Conservation (phyloP, 2,888 invertebrate genomes). For the Ophion costatus region DNA sequence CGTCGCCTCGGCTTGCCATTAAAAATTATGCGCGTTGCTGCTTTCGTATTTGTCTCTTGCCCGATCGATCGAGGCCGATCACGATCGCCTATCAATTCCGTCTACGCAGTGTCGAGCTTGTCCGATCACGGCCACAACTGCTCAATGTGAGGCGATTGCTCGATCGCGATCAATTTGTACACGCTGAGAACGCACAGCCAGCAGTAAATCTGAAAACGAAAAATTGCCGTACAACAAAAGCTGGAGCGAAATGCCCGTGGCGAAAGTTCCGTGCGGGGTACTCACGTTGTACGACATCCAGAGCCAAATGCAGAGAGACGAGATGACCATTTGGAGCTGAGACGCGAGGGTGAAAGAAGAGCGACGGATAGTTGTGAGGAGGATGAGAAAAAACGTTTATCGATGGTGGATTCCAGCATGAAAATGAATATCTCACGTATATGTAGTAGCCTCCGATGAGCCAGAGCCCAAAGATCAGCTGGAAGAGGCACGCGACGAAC, state of each 20-base stretch:
- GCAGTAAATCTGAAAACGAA: conserved; percentile 89
- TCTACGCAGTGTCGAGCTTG: neutral
- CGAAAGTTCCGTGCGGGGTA: conserved; percentile 67
- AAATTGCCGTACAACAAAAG: conserved; percentile 2
- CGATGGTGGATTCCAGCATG: neutral
- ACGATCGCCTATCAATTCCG: neutral
- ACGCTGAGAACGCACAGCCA: conserved; percentile 94
- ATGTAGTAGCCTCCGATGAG: conserved; percentile 95
- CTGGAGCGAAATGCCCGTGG: neutral
- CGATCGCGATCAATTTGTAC: conserved; percentile 91
- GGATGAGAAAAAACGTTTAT: neutral
- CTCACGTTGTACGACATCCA: conserved; percentile 95
- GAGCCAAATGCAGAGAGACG: conserved; percentile 90
- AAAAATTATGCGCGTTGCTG: neutral
- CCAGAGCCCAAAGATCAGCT: conserved; percentile 93
- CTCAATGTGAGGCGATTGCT: conserved; percentile 95
- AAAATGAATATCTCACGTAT: conserved; percentile 88
- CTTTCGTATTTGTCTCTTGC: neutral
- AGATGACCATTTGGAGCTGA: conserved; percentile 92
- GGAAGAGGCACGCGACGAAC: conserved; percentile 89
- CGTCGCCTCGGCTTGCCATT: neutral
- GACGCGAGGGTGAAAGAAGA: conserved; percentile 75
- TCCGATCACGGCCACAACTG: conserved; percentile 86
- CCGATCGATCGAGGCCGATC: neutral
- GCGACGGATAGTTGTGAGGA: conserved; percentile 10